Conservation (phyloP, 2,797 vertebrate genomes). For the Gephyroberyx darwinii region DNA sequence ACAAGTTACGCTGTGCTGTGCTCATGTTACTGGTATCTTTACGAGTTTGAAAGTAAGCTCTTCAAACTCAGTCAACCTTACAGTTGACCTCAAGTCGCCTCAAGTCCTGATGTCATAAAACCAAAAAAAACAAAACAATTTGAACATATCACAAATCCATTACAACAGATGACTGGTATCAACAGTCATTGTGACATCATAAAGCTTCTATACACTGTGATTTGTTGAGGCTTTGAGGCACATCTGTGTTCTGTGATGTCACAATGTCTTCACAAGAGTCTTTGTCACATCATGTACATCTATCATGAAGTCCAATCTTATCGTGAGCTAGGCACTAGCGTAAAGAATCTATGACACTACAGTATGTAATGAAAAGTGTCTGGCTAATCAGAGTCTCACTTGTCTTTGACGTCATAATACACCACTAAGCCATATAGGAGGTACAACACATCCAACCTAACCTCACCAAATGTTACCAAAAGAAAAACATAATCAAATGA, state of each 20-base stretch:
- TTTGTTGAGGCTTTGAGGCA: slow-evolving; percentile 18
- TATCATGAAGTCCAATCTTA: background rate
- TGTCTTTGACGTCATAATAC: background rate
- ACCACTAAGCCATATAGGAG: background rate
- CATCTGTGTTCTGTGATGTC: background rate
- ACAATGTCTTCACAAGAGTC: background rate
- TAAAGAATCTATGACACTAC: background rate
- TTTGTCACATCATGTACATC: background rate
- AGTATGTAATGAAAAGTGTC: slow-evolving; percentile 12
- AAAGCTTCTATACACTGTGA: slow-evolving; percentile 6
- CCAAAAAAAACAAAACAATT: background rate
- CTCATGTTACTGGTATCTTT: slow-evolving; percentile 2
- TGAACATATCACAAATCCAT: background rate
- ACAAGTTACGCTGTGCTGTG: background rate
- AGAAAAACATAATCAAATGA: slow-evolving; percentile 2
- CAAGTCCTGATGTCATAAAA: background rate
- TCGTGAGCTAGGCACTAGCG: background rate
- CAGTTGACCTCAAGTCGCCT: background rate
- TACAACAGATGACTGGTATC: slow-evolving; percentile 11
- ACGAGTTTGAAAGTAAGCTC: background rate
- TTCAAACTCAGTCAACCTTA: slow-evolving; percentile 19
- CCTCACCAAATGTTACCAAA: background rate
- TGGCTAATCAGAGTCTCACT: background rate
- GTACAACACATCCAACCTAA: background rate
- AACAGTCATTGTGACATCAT: slow-evolving; percentile 20